Evolutionary conservation across 2,888 invertebrate species (phyloP), one percentile per base, ranked within the genome.

Genomic region (Parnassius glacialis): DNA sequence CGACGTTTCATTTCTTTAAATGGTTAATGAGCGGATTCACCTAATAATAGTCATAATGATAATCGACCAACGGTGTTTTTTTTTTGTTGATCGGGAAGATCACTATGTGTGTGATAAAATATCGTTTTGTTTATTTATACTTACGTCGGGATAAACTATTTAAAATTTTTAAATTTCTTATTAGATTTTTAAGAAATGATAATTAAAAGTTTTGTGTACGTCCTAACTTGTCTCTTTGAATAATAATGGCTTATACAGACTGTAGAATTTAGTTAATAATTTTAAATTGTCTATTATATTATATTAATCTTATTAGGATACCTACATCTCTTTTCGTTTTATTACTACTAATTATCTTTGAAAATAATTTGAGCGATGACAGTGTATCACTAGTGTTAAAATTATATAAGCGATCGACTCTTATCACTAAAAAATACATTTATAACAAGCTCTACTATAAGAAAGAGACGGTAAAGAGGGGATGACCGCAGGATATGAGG

Each of bases 1-100:
- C 83, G 88, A 85, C 87, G 85, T 88, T 91, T 91, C 85, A 90
- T 91, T 91, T 91, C 90, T 91, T 85, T 89, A 91, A 91, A 91
- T 91, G 87, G 81, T 82, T 89, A 87, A 87, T 90, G 86, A 89
- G 83, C 82, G 81, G 81, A 87, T 87, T 87, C 83, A 74, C 80
- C 78, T 90, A 88, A 91, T 91, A 86, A 89, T 87, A 87, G 90
- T 87, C 75, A 90, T 90, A 84, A 87, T 83, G 77, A 77, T 85
- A 85, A 87, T 80, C 83, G 87, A 82, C 81, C 76, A 84, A 74
- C 81, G 84, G 52, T 34, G 55, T 63, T 62, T 52, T 20, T 81
- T 84, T 83, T 80, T 77, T 16, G 16, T 16, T 73, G 76, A 71
- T 77, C 78, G 74, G 72, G 74, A 74, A 71, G 65, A 67, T 70